Percentiles rank a stretch among this genome's conserved stretches.
Conservation (phyloP, 2,888 invertebrate genomes). For the Ethmia dodecea region DNA sequence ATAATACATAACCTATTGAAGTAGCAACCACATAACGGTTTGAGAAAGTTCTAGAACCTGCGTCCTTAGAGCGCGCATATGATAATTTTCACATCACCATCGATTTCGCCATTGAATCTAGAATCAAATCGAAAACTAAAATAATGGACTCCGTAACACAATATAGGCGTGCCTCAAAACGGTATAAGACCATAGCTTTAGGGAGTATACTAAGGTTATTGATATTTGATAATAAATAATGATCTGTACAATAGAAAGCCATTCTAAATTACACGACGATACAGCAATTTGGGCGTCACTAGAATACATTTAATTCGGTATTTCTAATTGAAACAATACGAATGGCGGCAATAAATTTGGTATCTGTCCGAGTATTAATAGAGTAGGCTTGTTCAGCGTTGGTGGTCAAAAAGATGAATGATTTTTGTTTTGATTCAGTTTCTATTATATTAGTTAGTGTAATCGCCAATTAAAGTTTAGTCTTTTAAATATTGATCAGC, state of each 20-base stretch:
- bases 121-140: conserved; percentile 46
- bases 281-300: conserved; percentile 69
- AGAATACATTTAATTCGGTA: conserved; percentile 58
- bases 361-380: conserved; percentile 48
- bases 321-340: conserved; percentile 72
- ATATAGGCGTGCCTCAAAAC: conserved; percentile 49
- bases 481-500: no score
- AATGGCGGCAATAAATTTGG: conserved; percentile 55
- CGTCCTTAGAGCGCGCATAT: neutral
- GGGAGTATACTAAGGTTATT: conserved; percentile 48
- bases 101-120: conserved; percentile 24
- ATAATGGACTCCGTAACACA: conserved; percentile 50
- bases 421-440: conserved; percentile 32
- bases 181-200: conserved; percentile 41
- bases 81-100: conserved; percentile 16
- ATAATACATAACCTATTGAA: no score
- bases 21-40: neutral
- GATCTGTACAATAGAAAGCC: conserved; percentile 53
- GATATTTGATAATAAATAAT: conserved; percentile 62
- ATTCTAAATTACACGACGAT: conserved; percentile 47
- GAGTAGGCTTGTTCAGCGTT: conserved; percentile 43
- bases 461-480: conserved; percentile 9
- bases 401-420: conserved; percentile 60
- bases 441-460: conserved; percentile 6
- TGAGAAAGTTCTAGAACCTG: conserved; percentile 1